These are phyloP conservation scores for Oryzias woworae DNA, from an alignment of 2,113 vertebrate species.

Conservation along the genomic window DNA sequence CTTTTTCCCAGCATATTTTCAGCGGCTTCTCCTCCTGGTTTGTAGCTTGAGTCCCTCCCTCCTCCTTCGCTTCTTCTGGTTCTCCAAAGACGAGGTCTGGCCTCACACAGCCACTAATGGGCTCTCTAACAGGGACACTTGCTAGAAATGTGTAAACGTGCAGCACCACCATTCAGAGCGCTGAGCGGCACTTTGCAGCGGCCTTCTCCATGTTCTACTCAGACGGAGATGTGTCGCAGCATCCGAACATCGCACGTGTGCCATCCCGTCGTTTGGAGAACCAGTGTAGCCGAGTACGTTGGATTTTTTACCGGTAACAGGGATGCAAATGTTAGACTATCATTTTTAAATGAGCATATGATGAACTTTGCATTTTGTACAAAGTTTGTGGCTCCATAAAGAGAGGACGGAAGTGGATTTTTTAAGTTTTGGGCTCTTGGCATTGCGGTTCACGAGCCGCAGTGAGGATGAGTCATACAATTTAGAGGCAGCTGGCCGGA, in stretches of 20 bases:
- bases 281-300: too few relatives aligned
- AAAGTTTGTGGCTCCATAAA: constrained; percentile 16
- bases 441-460: constrained; percentile 44
- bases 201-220: constrained; percentile 25
- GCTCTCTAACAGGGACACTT: constrained; percentile 40
- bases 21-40: neutral
- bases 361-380: too few relatives aligned
- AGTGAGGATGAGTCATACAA: constrained; percentile 67
- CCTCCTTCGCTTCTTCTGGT: constrained; percentile 1
- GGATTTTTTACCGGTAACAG: too few relatives aligned
- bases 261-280: too few relatives aligned
- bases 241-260: constrained; percentile 5
- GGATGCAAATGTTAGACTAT: neutral
- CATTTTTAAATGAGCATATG: too few relatives aligned
- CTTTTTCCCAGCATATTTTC: constrained; percentile 5
- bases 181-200: constrained; percentile 33
- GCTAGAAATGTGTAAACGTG: constrained; percentile 39
- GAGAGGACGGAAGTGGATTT: constrained; percentile 57
- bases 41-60: constrained; percentile 1
- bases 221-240: constrained; percentile 38
- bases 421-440: constrained; percentile 53
- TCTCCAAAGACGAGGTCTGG: constrained; percentile 33
- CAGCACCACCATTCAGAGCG: constrained; percentile 26
- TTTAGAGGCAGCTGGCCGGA: constrained; percentile 53
- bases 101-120: constrained; percentile 54